A percentile compares a stretch with the other conserved stretches of the same genome.
These are phyloP conservation scores for Heliconius charithonia DNA, from an alignment of 2,888 invertebrate species.

Conservation along the genomic window DNA sequence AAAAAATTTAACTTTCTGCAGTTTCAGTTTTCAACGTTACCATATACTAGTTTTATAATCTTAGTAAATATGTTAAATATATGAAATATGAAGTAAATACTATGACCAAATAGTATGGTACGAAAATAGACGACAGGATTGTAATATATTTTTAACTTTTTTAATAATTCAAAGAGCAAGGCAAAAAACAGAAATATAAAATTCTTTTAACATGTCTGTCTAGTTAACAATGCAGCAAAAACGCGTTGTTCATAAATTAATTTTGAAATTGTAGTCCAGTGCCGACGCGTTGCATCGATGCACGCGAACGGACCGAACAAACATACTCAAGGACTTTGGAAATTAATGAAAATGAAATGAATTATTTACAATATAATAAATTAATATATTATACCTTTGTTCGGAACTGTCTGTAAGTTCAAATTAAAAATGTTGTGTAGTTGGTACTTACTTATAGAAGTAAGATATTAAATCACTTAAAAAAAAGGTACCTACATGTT, in stretches of 20 bases:
- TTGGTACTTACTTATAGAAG: constrained; percentile 39
- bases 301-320: constrained; percentile 59
- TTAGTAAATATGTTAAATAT: too few species aligned
- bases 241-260: constrained; percentile 43
- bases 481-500: constrained; percentile 24
- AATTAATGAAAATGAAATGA: constrained; percentile 60
- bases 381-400: background rate
- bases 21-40: too few species aligned
- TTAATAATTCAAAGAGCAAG: background rate
- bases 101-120: too few species aligned
- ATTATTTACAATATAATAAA: constrained; percentile 51
- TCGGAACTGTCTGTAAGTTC: background rate
- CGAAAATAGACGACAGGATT: too few species aligned
- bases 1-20: too few species aligned
- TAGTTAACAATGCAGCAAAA: background rate
- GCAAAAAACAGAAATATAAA: background rate
- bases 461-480: constrained; percentile 19
- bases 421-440: constrained; percentile 43
- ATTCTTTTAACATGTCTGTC: background rate
- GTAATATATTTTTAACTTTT: too few species aligned
- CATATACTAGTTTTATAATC: too few species aligned
- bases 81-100: too few species aligned
- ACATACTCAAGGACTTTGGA: constrained; percentile 74
- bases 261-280: constrained; percentile 71
- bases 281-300: constrained; percentile 70